A percentile compares a stretch with the other conserved stretches of the same genome.
Conservation (phyloP, 2,888 invertebrate genomes). For the Lydus trimaculatus region DNA sequence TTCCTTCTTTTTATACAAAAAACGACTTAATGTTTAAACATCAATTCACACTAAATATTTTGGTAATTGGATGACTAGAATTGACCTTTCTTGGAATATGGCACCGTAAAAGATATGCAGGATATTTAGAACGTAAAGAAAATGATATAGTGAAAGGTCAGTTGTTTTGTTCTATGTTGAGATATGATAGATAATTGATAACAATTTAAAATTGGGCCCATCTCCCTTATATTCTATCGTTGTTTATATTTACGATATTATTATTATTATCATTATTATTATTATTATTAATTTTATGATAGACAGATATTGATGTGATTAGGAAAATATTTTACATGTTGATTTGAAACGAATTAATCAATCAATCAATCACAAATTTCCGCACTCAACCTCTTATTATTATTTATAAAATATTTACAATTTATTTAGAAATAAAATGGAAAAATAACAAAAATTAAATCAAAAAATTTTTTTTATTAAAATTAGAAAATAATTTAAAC, state of each 20-base stretch:
- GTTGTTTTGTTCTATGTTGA: conserved; percentile 10
- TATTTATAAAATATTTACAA: conserved; percentile 7
- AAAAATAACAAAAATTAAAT: not conserved
- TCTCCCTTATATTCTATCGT: conserved; percentile 23
- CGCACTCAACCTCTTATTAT: not conserved
- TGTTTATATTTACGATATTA: conserved; percentile 8
- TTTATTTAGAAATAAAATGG: not conserved
- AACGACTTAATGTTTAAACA: conserved; percentile 25
- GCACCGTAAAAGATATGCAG: not conserved
- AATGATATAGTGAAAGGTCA: not conserved
- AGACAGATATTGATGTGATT: conserved; percentile 7
- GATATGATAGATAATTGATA: conserved; percentile 18
- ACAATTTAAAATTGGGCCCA: conserved; percentile 16
- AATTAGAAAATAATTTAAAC: conserved; percentile 61
- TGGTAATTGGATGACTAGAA: conserved; percentile 31
- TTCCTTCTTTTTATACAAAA: conserved; percentile 19
- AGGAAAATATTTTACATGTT: conserved; percentile 5
- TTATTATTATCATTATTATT: not conserved
- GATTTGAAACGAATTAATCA: not conserved
- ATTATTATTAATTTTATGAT: not conserved
- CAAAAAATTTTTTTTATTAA: not conserved
- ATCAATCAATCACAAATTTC: not conserved
- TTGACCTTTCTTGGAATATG: conserved; percentile 10
- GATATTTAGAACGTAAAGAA: not conserved
- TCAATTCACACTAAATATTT: conserved; percentile 34